Base-by-base conservation (phyloP, 2,113 vertebrate genomes). In the Prionailurus bengalensis region DNA sequence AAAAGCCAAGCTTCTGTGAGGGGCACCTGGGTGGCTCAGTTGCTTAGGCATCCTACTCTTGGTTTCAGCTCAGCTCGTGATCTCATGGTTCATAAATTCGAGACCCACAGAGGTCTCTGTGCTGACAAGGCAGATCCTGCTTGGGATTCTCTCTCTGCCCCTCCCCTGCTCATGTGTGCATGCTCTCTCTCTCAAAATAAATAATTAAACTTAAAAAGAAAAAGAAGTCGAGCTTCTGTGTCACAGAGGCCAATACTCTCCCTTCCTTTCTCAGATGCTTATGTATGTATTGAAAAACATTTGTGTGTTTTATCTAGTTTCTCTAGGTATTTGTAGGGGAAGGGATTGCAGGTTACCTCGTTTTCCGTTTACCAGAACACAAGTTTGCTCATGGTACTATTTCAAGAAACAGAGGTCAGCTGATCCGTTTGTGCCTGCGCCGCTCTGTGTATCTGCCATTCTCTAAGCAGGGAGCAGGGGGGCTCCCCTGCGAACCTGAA, bases 371-470 rank as follows among this genome's bases (percentile, higher is more conserved):
- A 63, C 17, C 53, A 66, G 51, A 45, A 65, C 39, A 58, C 66
- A 55, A 65, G 9, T 89, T 95, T 95, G 42, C n/a, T 73, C 15
- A 0, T 45, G 21, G 79, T 42, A 48, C 33, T 55, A 42, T 68
- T 90, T 95, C 80, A 84, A 83, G 89, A 92, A 94, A 81, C 58
- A 74, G 33, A 65, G 73, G 58, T 73, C 42, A 4, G 68, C 29
- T 61, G 45, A 33, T 65, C 71, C 89, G 39, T 83, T 93, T 55
- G 14, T 53, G 48, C 36, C 53, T 61, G 89, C 48, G 36, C 51
- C 83, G 86, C 45, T 92, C n/a, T 66, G 25, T 79, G 14, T 51
- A 82, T 79, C 89, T 89, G 78, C 25, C 87, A 79, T 80, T 55
- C 79, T 81, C 83, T 71, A 85, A 51, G 65, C 21, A 36, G 71